Evolutionary conservation across 2,888 invertebrate genomes (phyloP).

Genomic region (Hemicrepidius hirtus): DNA sequence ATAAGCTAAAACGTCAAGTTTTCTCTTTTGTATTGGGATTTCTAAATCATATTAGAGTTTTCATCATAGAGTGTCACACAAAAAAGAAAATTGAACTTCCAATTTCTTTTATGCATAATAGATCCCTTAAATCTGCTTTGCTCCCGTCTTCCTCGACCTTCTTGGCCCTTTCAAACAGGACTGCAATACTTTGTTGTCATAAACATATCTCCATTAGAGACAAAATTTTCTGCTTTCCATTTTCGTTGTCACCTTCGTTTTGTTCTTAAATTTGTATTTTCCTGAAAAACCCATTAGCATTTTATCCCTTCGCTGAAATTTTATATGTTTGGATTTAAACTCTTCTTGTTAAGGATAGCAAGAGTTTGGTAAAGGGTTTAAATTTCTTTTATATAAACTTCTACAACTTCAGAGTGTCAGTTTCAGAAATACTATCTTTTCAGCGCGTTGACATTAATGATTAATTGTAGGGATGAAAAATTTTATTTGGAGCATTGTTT

Average conservation of each 20-base stretch:
- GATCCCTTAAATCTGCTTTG: slow-evolving; percentile 30
- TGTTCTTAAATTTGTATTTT: background rate
- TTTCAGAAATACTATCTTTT: slow-evolving; percentile 5
- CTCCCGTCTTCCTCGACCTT: slow-evolving; percentile 23
- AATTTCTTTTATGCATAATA: slow-evolving; percentile 18
- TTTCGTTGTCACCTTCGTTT: slow-evolving; percentile 30
- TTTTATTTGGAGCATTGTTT: background rate
- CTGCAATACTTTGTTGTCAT: slow-evolving; percentile 37
- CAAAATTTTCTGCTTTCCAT: slow-evolving; percentile 24
- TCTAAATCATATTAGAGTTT: slow-evolving; percentile 10
- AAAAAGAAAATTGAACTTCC: slow-evolving; percentile 25
- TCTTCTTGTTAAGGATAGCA: no score
- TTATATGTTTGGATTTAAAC: no score
- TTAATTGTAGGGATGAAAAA: slow-evolving; percentile 1
- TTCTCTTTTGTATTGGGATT: background rate
- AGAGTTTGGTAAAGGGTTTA: background rate
- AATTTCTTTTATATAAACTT: background rate
- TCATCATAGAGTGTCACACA: background rate
- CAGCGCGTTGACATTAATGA: background rate
- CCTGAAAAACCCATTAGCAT: no score
- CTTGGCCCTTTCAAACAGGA: slow-evolving; percentile 25
- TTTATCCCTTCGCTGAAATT: no score
- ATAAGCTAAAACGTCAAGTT: background rate
- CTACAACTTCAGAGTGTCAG: background rate
- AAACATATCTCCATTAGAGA: slow-evolving; percentile 30